Base-by-base conservation (phyloP, 2,113 vertebrate genomes). In the Leucosticte australis region DNA sequence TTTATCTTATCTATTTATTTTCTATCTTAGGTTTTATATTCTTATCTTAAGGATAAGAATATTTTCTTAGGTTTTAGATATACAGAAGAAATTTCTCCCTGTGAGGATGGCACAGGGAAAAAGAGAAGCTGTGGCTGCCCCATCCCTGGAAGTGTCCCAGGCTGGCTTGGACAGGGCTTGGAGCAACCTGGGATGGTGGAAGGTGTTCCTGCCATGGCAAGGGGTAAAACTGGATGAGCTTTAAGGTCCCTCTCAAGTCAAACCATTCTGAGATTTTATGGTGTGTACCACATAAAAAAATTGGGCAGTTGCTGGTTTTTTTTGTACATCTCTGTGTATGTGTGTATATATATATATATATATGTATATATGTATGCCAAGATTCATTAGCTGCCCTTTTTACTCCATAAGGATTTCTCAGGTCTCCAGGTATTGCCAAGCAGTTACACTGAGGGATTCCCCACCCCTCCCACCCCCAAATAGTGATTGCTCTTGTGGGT, bases 401-500 rank as follows among this genome's bases (percentile, higher is more conserved):
- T 56, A 42, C 57, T 64, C 1, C 21, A 8, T 9, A 24, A 59
- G 52, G 35, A 39, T 88, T 90, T 78, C 82, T 81, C 9, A 15
- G 15, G 16, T 89, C 41, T 94, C 41, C 47, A 46, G 79, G 23
- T 90, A 75, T 0, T 68, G 69, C 35, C 41, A 71, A 35, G 56
- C 6, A 9, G 56, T 83, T 80, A 60, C 20, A 27, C 35, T n/a
- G 59, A 56, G 67, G 70, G 37, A 35, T 79, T 81, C 7, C 20
- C 7, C 20, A 37, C 37, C 17, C 46, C 13, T 77, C 19, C 20
- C 6, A 11, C 20, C 5, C 24, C 17, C 33, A 30, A 69, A 39
- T 7, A 83, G 18, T 65, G 92, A 87, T 97, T 92, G 85, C 88
- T 94, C 85, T 31, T 60, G 76, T 81, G 85, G 49, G 20, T 89